A percentile compares a stretch with the other conserved stretches of the same genome.
These are phyloP conservation scores for Euura lappo DNA, from an alignment of 1,140 invertebrate species.

Conservation along the genomic window DNA sequence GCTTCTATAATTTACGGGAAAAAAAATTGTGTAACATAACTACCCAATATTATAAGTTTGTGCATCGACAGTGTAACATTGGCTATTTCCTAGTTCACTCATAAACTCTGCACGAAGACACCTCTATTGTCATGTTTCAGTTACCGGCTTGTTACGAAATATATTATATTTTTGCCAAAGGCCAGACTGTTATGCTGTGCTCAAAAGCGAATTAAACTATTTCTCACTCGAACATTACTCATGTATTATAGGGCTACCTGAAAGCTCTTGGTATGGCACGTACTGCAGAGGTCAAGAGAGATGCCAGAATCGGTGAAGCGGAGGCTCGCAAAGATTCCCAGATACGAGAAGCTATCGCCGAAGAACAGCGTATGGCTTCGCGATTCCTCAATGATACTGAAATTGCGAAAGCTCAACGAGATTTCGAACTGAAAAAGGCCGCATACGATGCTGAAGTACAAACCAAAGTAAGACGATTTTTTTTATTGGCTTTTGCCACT, in stretches of 20 bases:
- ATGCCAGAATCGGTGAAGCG: slow-evolving; percentile 95
- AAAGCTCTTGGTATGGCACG: slow-evolving; percentile 94
- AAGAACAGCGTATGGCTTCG: slow-evolving; percentile 93
- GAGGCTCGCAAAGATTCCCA: slow-evolving; percentile 87
- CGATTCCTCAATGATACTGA: slow-evolving; percentile 93
- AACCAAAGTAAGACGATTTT: slow-evolving; percentile 72
- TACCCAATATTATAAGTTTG: background rate
- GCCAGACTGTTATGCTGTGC: background rate
- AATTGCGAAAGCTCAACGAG: slow-evolving; percentile 93
- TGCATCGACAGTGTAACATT: background rate
- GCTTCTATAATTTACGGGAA: background rate
- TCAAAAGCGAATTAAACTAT: slow-evolving; percentile 13
- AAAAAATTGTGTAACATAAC: background rate
- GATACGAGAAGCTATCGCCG: slow-evolving; percentile 94
- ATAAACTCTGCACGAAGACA: background rate
- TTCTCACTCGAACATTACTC: slow-evolving; percentile 24
- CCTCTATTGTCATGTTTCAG: background rate
- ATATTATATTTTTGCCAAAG: background rate
- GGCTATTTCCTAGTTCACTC: background rate
- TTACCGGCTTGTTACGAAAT: background rate
- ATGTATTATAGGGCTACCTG: slow-evolving; percentile 82
- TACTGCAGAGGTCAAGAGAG: slow-evolving; percentile 95
- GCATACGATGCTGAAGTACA: slow-evolving; percentile 97
- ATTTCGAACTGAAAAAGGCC: slow-evolving; percentile 97
- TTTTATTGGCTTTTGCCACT: slow-evolving; percentile 8